Evolutionary conservation across 2,113 vertebrate species (phyloP).

Genomic region (Dolichallabes microphthalmus): DNA sequence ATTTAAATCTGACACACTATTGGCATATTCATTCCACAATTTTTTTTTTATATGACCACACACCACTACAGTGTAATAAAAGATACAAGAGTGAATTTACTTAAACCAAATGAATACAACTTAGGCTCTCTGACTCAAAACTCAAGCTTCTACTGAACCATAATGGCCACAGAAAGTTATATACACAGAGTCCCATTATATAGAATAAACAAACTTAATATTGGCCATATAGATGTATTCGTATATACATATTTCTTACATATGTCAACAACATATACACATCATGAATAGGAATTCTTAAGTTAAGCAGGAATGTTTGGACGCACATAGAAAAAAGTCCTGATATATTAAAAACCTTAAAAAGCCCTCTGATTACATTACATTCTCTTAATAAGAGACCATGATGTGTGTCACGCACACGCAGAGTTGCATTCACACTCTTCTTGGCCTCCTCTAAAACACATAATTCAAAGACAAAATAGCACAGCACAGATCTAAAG

Average conservation of each 20-base stretch:
- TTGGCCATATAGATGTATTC: conserved; percentile 43
- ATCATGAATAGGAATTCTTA: conserved; percentile 70
- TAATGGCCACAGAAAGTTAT: conserved; percentile 48
- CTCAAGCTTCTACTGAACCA: conserved; percentile 35
- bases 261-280: conserved; percentile 65
- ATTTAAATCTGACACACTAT: conserved; percentile 18
- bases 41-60: conserved; percentile 38
- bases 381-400: conserved; percentile 60
- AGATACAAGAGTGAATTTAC: conserved; percentile 27
- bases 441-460: conserved; percentile 39
- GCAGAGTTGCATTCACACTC: conserved; percentile 24
- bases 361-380: conserved; percentile 59
- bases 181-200: conserved; percentile 66
- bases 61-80: conserved; percentile 31
- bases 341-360: conserved; percentile 52
- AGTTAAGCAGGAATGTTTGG: conserved; percentile 77
- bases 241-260: conserved; percentile 52
- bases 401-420: conserved; percentile 7
- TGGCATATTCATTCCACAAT: not conserved
- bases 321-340: conserved; percentile 61
- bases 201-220: conserved; percentile 60
- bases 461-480: conserved; percentile 62
- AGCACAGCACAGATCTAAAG: conserved; percentile 58
- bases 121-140: conserved; percentile 17
- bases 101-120: conserved; percentile 19